Evolutionary conservation across 2,888 invertebrate genomes (phyloP).

Genomic region (Caenorhabditis sinica): DNA sequence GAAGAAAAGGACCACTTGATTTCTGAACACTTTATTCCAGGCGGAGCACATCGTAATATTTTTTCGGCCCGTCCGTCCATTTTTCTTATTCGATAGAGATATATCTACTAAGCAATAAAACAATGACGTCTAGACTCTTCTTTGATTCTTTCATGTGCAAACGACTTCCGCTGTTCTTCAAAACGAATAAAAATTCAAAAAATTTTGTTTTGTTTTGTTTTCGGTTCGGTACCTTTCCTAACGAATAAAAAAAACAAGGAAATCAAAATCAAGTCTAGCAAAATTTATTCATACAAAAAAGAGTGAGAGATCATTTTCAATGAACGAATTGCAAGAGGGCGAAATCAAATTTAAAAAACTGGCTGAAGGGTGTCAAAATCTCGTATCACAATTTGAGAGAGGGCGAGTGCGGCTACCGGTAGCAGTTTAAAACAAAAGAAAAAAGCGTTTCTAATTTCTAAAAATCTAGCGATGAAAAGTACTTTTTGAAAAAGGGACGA

Average conservation of each 20-base stretch:
- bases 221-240: not conserved
- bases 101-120: conserved; percentile 15
- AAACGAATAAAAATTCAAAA: no score
- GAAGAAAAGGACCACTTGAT: not conserved
- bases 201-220: not conserved
- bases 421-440: conserved; percentile 6
- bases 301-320: not conserved
- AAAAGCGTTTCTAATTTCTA: not conserved
- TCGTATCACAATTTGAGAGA: conserved; percentile 55
- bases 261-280: not conserved
- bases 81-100: not conserved
- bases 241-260: conserved; percentile 7
- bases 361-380: conserved; percentile 6
- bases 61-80: not conserved
- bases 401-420: conserved; percentile 47
- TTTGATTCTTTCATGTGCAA: conserved; percentile 32
- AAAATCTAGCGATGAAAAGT: conserved; percentile 20
- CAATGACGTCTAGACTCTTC: conserved; percentile 44
- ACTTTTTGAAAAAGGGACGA: not conserved
- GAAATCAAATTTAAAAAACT: not conserved
- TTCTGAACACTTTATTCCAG: no score
- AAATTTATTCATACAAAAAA: conserved; percentile 20
- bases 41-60: not conserved
- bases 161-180: conserved; percentile 30
- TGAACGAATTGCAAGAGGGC: conserved; percentile 4